Base-by-base conservation (phyloP, 2,888 invertebrate species). In the Eilema caniola region DNA sequence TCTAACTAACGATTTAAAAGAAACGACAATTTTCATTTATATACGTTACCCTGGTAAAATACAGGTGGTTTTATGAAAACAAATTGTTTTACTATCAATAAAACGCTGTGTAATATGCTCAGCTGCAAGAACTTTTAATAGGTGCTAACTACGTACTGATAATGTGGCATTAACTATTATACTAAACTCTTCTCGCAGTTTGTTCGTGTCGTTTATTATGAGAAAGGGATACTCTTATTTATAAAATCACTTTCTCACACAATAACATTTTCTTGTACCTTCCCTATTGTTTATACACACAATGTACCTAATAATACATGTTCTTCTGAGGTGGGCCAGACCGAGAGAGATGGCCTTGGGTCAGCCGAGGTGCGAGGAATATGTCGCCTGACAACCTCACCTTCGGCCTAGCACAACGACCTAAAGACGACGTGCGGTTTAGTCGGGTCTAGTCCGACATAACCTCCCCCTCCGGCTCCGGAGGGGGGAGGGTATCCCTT, bases 81-180 rank as follows among this genome's bases (percentile, higher is more conserved):
- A 28, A 23, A n/a, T 41, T 37, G 11, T 61, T 25, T 68, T 20
- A 68, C n/a, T 37, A 56, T 23, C 31, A 33, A 62, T 68, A 62
- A 62, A 68, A 24, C 20, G n/a, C 33, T 16, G 20, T 14, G 60
- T 62, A 68, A 57, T 65, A 12, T 24, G 28, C 31, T 4, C 56
- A 31, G n/a, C 23, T 33, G 62, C 31, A 20, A 56, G 16, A 70
- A 66, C 63, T 70, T 70, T 70, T 56, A 66, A 70, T 65, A 66
- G 33, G 53, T 62, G 61, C 20, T 41, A 47, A 69, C 28, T 56
- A 23, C 28, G 41, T 31, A 59, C 23, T 31, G 65, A 66, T 65
- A 53, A 33, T 53, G 60, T 62, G 25, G 56, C 64, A 53, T 62
- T 70, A 66, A 66, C 61, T 37, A n/a, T n/a, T n/a, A n/a, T n/a